A percentile compares a stretch with the other conserved stretches of the same genome.
These are phyloP conservation scores for Anser brachyrhynchus DNA, from an alignment of 2,113 vertebrate species.

Conservation along the genomic window DNA sequence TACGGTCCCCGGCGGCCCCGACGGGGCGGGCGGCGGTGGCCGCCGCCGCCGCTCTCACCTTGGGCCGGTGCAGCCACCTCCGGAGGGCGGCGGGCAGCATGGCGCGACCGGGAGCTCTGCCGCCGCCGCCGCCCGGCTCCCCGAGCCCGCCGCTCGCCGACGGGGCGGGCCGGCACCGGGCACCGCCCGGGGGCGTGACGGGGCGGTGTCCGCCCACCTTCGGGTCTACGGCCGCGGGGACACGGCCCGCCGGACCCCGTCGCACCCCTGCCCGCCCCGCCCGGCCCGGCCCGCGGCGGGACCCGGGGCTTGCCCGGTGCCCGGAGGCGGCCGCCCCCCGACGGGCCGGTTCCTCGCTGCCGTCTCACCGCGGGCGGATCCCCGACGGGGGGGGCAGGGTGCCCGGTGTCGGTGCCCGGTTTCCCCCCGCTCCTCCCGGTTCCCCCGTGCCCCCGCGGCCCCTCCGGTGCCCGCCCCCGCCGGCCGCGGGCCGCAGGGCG, in stretches of 20 bases:
- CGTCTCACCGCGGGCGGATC: neutral
- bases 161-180: constrained; percentile 14
- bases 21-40: too few relatives aligned
- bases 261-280: too few relatives aligned
- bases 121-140: neutral
- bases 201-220: neutral
- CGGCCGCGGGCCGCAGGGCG: fast-evolving
- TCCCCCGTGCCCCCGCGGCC: neutral
- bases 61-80: constrained; percentile 74
- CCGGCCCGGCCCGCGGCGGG: too few relatives aligned
- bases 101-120: neutral
- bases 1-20: too few relatives aligned
- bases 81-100: constrained; percentile 73
- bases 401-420: fast-evolving
- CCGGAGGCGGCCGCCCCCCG: neutral
- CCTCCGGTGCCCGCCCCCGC: neutral
- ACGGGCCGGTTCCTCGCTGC: neutral
- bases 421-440: neutral
- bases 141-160: constrained; percentile 37
- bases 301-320: neutral
- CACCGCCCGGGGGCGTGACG: constrained; percentile 18
- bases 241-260: neutral
- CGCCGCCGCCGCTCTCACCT: constrained; percentile 58
- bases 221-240: neutral
- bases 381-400: neutral